Base-by-base conservation (phyloP, 2,797 vertebrate species). In the Micromesistius poutassou region DNA sequence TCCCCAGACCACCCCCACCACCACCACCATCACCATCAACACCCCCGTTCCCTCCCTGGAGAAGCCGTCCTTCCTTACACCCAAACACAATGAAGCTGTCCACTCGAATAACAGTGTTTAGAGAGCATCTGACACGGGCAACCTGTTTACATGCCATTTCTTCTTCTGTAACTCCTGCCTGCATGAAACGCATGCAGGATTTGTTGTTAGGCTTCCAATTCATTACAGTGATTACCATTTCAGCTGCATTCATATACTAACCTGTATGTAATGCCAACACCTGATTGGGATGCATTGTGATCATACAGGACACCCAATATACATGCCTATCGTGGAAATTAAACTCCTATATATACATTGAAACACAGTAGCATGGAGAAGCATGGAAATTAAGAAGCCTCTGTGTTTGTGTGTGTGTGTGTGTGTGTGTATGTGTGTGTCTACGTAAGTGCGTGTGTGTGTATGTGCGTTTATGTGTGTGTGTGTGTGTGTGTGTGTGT, bases 41-140 rank as follows among this genome's bases (percentile, higher is more conserved):
- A 62, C 38, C 50, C 72, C 77, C 74, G 80, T 86, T 83, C 46
- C 5, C 50, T 4, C 22, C 19, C 50, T 62, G 50, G 22, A 50
- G 14, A 50, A 50, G 16, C 46, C 46, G 16, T 5, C 14, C 46
- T 5, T 50, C 46, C 14, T 14, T 50, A 19, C 46, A 50, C 46
- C 46, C 46, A 22, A 50, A 50, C 16, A 50, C 46, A 50, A 16
- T 50, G 46, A 19, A 50, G 46, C 46, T 50, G 46, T 50, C 19
- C 46, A 50, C 46, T 50, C 4, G 40, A 42, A 42, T 22, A 50
- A 50, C 14, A 16, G 46, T 16, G 14, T 50, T 50, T 22, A 50
- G 46, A 22, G 46, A n/a, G 50, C 22, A 8, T 62, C 50, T n/a
- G 50, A 62, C 50, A 62, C n/a, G 50, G 22, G 19, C 4, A n/a